Base-by-base conservation (phyloP, 2,888 invertebrate species). In the Calliphora vomitoria region DNA sequence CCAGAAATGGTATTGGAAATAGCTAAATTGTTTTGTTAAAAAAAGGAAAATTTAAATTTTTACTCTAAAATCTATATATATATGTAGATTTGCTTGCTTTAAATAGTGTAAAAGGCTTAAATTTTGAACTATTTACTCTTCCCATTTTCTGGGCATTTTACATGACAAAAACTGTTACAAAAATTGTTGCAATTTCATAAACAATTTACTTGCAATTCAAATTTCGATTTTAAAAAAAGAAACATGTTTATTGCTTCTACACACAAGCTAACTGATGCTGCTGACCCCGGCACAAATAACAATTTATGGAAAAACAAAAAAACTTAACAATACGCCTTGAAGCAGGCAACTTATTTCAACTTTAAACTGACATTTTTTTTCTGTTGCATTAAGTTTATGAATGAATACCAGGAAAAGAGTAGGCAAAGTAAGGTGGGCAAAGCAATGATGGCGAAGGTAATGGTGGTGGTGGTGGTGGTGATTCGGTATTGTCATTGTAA, bases 131-230 rank as follows among this genome's bases (percentile, higher is more conserved):
- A 35, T 10, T 66, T 41, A 3, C 62, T 44, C 13, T 38, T 0
- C 4, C 5, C 2, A 4, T 25, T 13, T 38, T 75, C 62, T 50
- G 50, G n/a, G n/a, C 50, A 13, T 25, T 68, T 41, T 11, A 8
- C 11, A n/a, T 41, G 8, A 15, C 35, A 58, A 58, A 71, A 72
- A 20, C 2, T 15, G 18, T 44, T 25, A 41, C 13, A 55, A 74
- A 80, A 85, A 80, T 35, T 47, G 50, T 90, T 91, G 90, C 91
- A 90, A 91, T 92, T 92, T 92, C 90, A 91, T 92, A 91, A 92
- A 92, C 92, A 92, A 92, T 91, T 92, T 92, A 90, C 90, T 85
- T 86, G 87, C 88, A 86, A 86, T 89, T 86, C 78, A 81, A 84
- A 69, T 31, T 31, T 31, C 4, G 2, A 3, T 72, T 69, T 20